Conservation (phyloP, 2,113 vertebrate genomes). For the Oreochromis spilurus region DNA sequence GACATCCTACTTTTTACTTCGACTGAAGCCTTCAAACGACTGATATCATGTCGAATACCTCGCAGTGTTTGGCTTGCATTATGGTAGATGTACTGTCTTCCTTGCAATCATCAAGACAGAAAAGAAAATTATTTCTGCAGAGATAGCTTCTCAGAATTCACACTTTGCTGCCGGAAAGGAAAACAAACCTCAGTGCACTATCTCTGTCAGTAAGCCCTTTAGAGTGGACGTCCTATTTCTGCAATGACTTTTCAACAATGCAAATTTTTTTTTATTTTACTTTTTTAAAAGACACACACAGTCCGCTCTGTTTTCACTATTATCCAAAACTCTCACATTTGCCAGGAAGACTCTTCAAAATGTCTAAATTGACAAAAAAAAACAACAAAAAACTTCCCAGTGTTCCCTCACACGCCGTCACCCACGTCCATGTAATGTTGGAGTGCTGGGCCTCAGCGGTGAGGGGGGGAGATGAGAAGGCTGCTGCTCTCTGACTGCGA, state of each 20-base stretch:
- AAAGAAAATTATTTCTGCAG: not conserved
- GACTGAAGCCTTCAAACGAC: not conserved
- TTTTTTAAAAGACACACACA: not conserved
- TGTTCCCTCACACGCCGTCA: not conserved
- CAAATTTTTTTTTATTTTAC: not conserved
- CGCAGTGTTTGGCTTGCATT: not conserved
- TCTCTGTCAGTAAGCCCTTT: not conserved
- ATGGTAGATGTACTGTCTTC: not conserved
- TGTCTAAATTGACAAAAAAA: not conserved
- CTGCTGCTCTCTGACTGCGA: slow-evolving; percentile 47
- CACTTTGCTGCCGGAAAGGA: not conserved
- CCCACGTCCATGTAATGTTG: not conserved
- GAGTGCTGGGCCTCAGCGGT: not conserved
- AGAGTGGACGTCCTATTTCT: not conserved
- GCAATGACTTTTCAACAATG: not conserved
- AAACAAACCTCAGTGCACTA: not conserved
- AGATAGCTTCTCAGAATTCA: not conserved
- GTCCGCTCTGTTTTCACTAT: not conserved
- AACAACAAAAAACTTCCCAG: not conserved
- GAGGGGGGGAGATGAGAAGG: slow-evolving; percentile 13
- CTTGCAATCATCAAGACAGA: not conserved
- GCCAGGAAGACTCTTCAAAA: not conserved
- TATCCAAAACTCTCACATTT: not conserved
- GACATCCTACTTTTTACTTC: not conserved
- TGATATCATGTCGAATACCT: not conserved